Percentiles rank a stretch among this genome's conserved stretches.
These are phyloP conservation scores for Brachyptera putata DNA, from an alignment of 2,888 invertebrate genomes.

Conservation along the genomic window DNA sequence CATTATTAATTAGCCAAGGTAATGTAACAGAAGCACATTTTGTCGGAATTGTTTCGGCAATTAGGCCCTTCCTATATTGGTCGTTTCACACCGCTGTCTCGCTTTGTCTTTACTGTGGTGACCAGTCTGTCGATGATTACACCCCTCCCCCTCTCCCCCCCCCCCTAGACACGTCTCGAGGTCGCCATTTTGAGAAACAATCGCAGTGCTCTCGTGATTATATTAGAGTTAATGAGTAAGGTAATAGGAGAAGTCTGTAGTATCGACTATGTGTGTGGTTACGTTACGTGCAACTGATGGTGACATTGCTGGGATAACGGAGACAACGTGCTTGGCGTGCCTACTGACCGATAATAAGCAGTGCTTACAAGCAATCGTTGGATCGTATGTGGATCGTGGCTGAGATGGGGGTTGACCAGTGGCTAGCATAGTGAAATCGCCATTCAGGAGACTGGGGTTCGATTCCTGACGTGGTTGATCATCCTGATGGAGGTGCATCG, in stretches of 20 bases:
- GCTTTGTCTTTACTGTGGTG: background rate
- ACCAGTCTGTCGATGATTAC: conserved; percentile 11
- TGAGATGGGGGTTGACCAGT: too few relatives aligned
- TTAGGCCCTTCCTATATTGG: conserved; percentile 4
- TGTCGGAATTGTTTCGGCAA: conserved; percentile 3
- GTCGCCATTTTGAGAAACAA: conserved; percentile 28
- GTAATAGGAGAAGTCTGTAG: conserved; percentile 18
- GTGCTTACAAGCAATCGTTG: too few relatives aligned
- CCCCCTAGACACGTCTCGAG: conserved; percentile 23
- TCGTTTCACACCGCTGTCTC: too few relatives aligned
- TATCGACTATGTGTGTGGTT: background rate
- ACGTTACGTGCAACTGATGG: conserved; percentile 28
- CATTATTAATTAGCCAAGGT: background rate
- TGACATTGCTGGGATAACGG: background rate
- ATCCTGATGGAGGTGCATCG: too few relatives aligned
- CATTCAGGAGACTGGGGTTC: too few relatives aligned
- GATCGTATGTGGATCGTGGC: too few relatives aligned
- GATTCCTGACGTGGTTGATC: too few relatives aligned
- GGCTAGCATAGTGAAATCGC: too few relatives aligned
- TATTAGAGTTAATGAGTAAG: conserved; percentile 25
- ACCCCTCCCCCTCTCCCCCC: too few relatives aligned
- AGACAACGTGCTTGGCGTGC: background rate
- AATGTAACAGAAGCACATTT: conserved; percentile 2
- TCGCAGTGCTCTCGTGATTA: conserved; percentile 28
- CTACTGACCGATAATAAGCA: too few relatives aligned